phyloP scores from a whole-genome alignment of 1,140 invertebrate species.

The Chionoecetes opilio region DNA sequence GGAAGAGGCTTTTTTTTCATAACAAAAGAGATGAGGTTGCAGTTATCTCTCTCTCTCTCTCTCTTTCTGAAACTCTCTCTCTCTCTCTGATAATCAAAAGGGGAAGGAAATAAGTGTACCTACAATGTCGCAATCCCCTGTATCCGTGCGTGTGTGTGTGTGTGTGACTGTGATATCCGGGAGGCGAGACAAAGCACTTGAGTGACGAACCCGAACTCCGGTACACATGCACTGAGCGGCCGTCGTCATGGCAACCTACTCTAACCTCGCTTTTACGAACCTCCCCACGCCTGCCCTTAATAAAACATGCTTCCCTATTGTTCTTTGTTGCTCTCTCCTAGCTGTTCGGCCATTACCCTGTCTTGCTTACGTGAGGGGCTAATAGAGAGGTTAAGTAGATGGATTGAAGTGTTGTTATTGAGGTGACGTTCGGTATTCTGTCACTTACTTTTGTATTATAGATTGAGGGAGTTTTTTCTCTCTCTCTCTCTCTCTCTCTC shows the following conservation, averaged over 20 bases:
- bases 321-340: not conserved
- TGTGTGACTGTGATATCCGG: not conserved
- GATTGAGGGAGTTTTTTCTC: too few relatives aligned
- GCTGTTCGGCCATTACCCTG: too few relatives aligned
- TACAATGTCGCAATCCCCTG: too few relatives aligned
- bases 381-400: too few relatives aligned
- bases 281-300: not conserved
- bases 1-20: not conserved
- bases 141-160: not conserved
- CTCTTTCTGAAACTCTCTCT: not conserved
- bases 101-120: too few relatives aligned
- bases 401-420: too few relatives aligned
- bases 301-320: not conserved
- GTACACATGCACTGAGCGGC: constrained; percentile 1
- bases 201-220: not conserved
- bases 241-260: not conserved
- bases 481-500: too few relatives aligned
- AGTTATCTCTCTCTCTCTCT: too few relatives aligned
- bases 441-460: too few relatives aligned
- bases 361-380: too few relatives aligned
- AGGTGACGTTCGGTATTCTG: too few relatives aligned
- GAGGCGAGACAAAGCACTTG: constrained; percentile 2
- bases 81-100: not conserved
- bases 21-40: too few relatives aligned
- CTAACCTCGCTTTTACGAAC: not conserved